Percentiles rank a stretch among this genome's conserved stretches.
Conservation (phyloP, 2,797 vertebrate species). For the Malurus leucopterus region DNA sequence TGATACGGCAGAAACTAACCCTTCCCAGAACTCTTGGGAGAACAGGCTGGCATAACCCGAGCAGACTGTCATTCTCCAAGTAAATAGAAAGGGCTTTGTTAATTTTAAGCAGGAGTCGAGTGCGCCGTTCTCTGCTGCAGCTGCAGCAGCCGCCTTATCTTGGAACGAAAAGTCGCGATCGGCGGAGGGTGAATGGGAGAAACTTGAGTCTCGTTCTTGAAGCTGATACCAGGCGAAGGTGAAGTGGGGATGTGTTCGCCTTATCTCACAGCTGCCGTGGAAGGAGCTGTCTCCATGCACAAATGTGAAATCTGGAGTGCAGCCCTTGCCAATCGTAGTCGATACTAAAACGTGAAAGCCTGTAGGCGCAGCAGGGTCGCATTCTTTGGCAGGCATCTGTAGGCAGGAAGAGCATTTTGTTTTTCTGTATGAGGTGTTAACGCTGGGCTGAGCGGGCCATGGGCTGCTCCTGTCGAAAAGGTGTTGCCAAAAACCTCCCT, state of each 20-base stretch:
- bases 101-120: not conserved
- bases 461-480: not conserved
- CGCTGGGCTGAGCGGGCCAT: not conserved
- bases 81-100: constrained; percentile 7
- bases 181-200: not conserved
- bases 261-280: fast-evolving
- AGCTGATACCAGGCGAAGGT: not conserved
- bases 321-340: fast-evolving
- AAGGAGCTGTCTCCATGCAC: not conserved
- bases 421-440: not conserved
- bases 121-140: not conserved
- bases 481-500: not conserved
- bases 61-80: not conserved
- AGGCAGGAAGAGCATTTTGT: not conserved
- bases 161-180: not conserved
- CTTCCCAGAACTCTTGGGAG: not conserved
- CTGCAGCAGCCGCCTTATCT: not conserved
- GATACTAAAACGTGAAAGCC: not conserved
- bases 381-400: not conserved
- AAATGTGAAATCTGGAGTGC: not conserved
- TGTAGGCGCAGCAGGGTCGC: not conserved
- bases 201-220: not conserved
- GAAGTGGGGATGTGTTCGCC: not conserved
- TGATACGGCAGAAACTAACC: not conserved
- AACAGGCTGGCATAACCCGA: not conserved